Percentiles rank a stretch among this genome's conserved stretches.
These are phyloP conservation scores for Psettodes erumei DNA, from an alignment of 2,113 vertebrate genomes.

Conservation along the genomic window DNA sequence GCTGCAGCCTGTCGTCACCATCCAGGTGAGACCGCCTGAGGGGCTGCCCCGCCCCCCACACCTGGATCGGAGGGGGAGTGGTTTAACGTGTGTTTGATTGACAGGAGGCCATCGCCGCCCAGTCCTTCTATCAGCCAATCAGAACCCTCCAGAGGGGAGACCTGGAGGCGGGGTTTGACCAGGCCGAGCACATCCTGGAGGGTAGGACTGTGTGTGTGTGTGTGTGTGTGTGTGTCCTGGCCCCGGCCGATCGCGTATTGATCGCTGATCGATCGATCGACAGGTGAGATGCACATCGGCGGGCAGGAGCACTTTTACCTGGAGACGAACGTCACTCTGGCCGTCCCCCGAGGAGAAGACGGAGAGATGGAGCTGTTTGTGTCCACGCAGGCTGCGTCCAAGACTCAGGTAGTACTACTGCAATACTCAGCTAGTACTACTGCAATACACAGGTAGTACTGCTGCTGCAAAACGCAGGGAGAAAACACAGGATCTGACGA, in stretches of 20 bases:
- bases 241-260: background rate
- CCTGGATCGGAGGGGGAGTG: no score
- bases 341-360: slow-evolving; percentile 91
- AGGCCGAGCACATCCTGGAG: slow-evolving; percentile 90
- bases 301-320: slow-evolving; percentile 98
- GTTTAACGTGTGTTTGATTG: slow-evolving; percentile 16
- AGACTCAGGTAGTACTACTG: slow-evolving; percentile 47
- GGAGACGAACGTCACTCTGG: slow-evolving; percentile 92
- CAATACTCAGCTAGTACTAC: background rate
- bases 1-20: slow-evolving; percentile 88
- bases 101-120: slow-evolving; percentile 91
- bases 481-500: no score
- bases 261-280: slow-evolving; percentile 2
- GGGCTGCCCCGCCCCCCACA: background rate
- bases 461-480: no score
- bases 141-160: slow-evolving; percentile 90
- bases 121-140: slow-evolving; percentile 88
- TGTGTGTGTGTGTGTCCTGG: background rate
- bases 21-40: slow-evolving; percentile 85
- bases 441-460: background rate
- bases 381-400: slow-evolving; percentile 87
- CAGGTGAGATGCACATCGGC: slow-evolving; percentile 92
- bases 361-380: slow-evolving; percentile 95
- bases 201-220: slow-evolving; percentile 76
- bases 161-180: slow-evolving; percentile 88